Evolutionary conservation across 2,113 vertebrate genomes (phyloP), one percentile per base, ranked within the genome.

Genomic region (Agelaius phoeniceus): DNA sequence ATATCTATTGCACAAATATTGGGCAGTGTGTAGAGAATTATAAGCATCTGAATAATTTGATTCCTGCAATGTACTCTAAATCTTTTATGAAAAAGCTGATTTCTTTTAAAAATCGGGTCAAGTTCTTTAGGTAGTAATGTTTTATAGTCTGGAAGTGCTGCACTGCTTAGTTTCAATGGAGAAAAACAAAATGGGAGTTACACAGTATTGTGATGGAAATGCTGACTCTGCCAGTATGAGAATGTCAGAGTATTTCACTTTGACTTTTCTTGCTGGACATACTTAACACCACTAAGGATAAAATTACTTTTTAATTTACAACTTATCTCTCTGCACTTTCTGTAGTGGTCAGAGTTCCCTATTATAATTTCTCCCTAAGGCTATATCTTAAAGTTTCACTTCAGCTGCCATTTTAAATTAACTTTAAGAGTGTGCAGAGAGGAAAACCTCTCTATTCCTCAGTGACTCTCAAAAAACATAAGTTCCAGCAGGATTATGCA

Each of bases 391-490:
- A 90, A 73, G 44, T 95, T 96, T 92, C 90, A 77, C 82, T 95
- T 90, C 78, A 94, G 87, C 90, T 96, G 96, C 87, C 88, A 90
- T 91, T 94, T 96, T 94, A 97, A 97, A 96, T 97, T 96, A 94
- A 93, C 86, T 96, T 95, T 93, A 95, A 95, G 89, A 94, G 87
- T 52, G 58, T 94, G 93, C 94, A 75, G 90, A 93, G 93, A 96
- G 89, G 90, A 93, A 96, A 96, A 77, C 68, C 79, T 96, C 58
- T 79, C 67, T 95, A 52, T 95, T 97, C 89, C 95, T 93, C 44
- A 31, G 92, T 97, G 96, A 59, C 92, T 89, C 75, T 97, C 74
- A 93, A 84, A 95, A 97, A 97, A 92, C 61, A 77, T 35, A 74
- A 86, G 58, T 94, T 97, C 80, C 92, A 96, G 90, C 76, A 95